Conservation (phyloP, 1,140 invertebrate species). For the Macrocentrus cingulum region DNA sequence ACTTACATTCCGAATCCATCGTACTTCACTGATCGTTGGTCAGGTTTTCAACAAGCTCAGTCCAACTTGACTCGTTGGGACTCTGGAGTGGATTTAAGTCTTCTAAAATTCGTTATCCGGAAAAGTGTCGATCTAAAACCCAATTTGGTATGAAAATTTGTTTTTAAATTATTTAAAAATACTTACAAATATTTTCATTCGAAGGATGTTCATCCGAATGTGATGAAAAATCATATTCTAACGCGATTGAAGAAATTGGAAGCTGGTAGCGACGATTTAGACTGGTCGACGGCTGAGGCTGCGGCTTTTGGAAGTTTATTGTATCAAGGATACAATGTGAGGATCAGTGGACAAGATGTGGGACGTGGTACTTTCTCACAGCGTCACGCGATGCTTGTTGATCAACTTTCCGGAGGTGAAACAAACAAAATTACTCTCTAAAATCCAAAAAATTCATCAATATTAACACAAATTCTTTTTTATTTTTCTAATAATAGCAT, state of each 20-base stretch:
- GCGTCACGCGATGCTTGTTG: conserved; percentile 82
- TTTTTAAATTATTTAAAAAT: no score
- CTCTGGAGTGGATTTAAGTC: conserved; percentile 77
- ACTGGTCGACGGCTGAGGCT: conserved; percentile 86
- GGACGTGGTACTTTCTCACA: conserved; percentile 83
- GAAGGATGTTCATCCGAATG: conserved; percentile 69
- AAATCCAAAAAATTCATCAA: conserved; percentile 67
- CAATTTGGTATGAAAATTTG: conserved; percentile 67
- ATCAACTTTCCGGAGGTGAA: conserved; percentile 68
- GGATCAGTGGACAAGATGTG: conserved; percentile 83
- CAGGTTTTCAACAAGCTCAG: conserved; percentile 69
- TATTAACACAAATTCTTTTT: conserved; percentile 77
- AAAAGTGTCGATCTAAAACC: conserved; percentile 80
- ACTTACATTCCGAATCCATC: conserved; percentile 66
- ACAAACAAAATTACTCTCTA: conserved; percentile 68
- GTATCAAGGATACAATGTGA: conserved; percentile 63
- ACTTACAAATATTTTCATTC: conserved; percentile 66
- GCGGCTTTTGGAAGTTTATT: conserved; percentile 79
- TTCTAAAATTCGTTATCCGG: conserved; percentile 77
- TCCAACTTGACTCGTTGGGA: conserved; percentile 81
- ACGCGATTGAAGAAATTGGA: conserved; percentile 65
- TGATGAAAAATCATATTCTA: conserved; percentile 60
- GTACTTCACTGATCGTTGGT: conserved; percentile 81
- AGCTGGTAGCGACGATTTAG: conserved; percentile 70
- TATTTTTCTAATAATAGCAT: no score